Conservation (phyloP, 2,113 vertebrate genomes). For the Petrocephalus microphthalmus region DNA sequence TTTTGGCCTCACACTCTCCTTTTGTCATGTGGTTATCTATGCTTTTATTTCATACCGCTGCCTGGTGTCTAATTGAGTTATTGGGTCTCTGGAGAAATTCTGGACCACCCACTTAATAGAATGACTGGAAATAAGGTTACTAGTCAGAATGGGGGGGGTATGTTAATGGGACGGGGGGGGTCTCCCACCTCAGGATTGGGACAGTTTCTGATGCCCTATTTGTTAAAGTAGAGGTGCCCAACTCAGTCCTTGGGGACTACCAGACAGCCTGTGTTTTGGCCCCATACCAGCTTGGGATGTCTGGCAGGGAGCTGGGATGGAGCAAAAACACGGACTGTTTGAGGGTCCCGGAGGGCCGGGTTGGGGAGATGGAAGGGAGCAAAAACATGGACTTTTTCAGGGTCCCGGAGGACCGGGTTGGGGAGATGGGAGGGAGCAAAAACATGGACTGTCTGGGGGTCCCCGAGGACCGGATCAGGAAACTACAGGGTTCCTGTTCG, state of each 20-base stretch:
- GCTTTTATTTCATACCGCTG: conserved; percentile 42
- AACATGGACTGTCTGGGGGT: background rate
- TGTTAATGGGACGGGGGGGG: background rate
- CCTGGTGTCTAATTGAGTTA: conserved; percentile 45
- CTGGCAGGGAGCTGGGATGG: too few relatives aligned
- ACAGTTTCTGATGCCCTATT: background rate
- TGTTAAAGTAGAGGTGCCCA: background rate
- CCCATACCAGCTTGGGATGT: too few relatives aligned
- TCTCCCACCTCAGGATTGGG: background rate
- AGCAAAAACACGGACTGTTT: too few relatives aligned
- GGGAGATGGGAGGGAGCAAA: background rate
- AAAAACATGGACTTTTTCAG: background rate
- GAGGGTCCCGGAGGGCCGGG: too few relatives aligned
- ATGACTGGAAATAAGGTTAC: conserved; percentile 27
- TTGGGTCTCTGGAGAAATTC: conserved; percentile 38
- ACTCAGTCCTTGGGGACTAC: background rate
- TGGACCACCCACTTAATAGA: conserved; percentile 28
- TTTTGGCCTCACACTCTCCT: conserved; percentile 45
- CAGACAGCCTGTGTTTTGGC: background rate
- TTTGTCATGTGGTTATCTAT: conserved; percentile 44
- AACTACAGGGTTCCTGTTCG: background rate
- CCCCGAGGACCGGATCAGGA: background rate
- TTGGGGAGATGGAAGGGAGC: background rate
- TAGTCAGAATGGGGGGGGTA: conserved; percentile 24
- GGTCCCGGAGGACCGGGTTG: background rate